Conservation (phyloP, 2,113 vertebrate species). For the Siphamia tubifer region DNA sequence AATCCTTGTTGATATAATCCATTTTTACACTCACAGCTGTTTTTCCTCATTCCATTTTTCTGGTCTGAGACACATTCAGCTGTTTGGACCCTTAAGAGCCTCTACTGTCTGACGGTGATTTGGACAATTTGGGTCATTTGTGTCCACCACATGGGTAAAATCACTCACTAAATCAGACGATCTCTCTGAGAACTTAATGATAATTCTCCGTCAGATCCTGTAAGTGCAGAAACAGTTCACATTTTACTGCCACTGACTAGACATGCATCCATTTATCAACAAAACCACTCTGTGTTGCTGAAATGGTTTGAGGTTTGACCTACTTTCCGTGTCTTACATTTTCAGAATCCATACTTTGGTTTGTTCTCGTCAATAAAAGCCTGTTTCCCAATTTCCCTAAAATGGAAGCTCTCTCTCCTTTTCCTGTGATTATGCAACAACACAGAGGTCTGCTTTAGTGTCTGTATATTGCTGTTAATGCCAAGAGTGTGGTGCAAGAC, state of each 20-base stretch:
- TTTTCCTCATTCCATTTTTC: neutral
- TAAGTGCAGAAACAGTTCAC: slow-evolving; percentile 17
- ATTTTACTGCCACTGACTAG: slow-evolving; percentile 15
- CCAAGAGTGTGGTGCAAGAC: neutral
- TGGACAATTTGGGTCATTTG: slow-evolving; percentile 42
- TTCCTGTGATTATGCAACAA: slow-evolving; percentile 32
- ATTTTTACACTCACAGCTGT: neutral
- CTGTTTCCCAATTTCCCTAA: neutral
- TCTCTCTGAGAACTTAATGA: neutral
- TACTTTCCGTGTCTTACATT: slow-evolving; percentile 43
- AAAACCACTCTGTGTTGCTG: slow-evolving; percentile 15
- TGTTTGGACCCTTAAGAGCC: neutral
- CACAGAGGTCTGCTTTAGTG: neutral
- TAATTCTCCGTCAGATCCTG: slow-evolving; percentile 40
- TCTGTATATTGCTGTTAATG: neutral
- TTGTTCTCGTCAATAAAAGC: neutral
- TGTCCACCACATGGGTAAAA: slow-evolving; percentile 34
- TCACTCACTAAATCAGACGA: slow-evolving; percentile 2
- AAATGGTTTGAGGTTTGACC: slow-evolving; percentile 59
- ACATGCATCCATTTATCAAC: slow-evolving; percentile 43
- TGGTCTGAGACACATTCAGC: neutral
- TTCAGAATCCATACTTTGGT: slow-evolving; percentile 13
- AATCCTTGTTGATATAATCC: neutral
- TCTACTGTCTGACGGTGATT: slow-evolving; percentile 20
- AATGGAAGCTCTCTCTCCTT: slow-evolving; percentile 11